Percentiles rank a stretch among this genome's conserved stretches.
These are phyloP conservation scores for Rhea americana DNA, from an alignment of 2,113 vertebrate species.

Conservation along the genomic window DNA sequence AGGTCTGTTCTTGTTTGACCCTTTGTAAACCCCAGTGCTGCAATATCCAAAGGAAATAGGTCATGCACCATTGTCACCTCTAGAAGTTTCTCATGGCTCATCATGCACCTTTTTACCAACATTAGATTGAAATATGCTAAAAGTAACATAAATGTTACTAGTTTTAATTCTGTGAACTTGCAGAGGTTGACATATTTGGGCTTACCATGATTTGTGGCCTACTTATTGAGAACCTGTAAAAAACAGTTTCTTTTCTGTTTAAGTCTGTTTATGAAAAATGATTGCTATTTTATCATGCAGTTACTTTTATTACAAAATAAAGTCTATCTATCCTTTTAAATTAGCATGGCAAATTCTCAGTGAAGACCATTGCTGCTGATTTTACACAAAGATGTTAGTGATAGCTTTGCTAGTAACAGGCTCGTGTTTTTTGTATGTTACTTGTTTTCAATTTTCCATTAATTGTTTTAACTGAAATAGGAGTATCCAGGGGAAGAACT, in stretches of 20 bases:
- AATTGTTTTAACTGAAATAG: constrained; percentile 68
- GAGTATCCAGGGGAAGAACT: constrained; percentile 91
- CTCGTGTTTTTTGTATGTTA: neutral
- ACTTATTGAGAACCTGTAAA: neutral
- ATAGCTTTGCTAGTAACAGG: neutral
- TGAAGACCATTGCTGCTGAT: neutral
- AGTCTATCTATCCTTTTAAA: neutral
- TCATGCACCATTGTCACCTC: neutral
- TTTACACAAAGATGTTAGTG: neutral
- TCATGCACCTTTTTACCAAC: neutral
- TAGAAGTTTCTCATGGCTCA: neutral
- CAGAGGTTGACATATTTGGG: neutral
- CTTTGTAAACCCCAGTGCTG: neutral
- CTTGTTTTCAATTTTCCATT: neutral
- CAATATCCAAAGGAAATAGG: neutral
- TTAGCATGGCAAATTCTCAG: neutral
- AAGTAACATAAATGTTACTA: neutral
- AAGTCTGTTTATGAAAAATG: neutral
- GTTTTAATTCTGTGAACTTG: neutral
- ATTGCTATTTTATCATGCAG: neutral
- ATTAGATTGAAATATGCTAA: neutral
- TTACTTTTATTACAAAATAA: neutral
- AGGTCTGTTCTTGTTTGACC: neutral
- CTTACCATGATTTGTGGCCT: neutral
- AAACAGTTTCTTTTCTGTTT: neutral